A percentile compares a stretch with the other conserved stretches of the same genome.
Evolutionary conservation across 1,140 invertebrate species (phyloP).

Genomic region (Drosophila triauraria): DNA sequence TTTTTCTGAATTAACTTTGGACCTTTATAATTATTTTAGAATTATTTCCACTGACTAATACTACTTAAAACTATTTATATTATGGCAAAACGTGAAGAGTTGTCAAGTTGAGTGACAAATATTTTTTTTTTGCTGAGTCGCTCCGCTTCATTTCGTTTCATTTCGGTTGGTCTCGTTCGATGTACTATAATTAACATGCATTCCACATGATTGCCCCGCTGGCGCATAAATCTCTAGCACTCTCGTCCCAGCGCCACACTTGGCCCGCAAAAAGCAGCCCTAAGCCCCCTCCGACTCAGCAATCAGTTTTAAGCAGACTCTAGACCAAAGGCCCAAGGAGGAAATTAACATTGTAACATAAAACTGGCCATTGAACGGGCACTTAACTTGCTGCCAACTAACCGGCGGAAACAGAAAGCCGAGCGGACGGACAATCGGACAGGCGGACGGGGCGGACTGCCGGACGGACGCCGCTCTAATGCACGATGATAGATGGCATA

Average conservation of each 20-base stretch:
- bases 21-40: no score
- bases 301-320: constrained; percentile 74
- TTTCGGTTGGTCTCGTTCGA: constrained; percentile 40
- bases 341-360: constrained; percentile 83
- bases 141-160: constrained; percentile 41
- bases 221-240: constrained; percentile 71
- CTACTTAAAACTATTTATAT: no score
- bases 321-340: constrained; percentile 58
- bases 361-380: constrained; percentile 80
- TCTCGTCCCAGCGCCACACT: constrained; percentile 11
- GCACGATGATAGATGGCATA: constrained; percentile 83
- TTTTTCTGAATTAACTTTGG: no score
- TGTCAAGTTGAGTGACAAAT: not conserved
- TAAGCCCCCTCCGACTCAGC: constrained; percentile 32
- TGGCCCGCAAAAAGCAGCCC: not conserved
- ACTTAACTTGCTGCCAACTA: constrained; percentile 78
- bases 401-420: constrained; percentile 37
- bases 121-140: constrained; percentile 19
- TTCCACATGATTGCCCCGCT: constrained; percentile 78
- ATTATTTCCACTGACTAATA: no score
- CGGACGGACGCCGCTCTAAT: constrained; percentile 66
- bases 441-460: constrained; percentile 6
- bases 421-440: constrained; percentile 29
- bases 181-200: constrained; percentile 80
- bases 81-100: no score